A percentile compares a stretch with the other conserved stretches of the same genome.
Evolutionary conservation across 1,140 invertebrate genomes (phyloP).

Genomic region (Papilio polytes): DNA sequence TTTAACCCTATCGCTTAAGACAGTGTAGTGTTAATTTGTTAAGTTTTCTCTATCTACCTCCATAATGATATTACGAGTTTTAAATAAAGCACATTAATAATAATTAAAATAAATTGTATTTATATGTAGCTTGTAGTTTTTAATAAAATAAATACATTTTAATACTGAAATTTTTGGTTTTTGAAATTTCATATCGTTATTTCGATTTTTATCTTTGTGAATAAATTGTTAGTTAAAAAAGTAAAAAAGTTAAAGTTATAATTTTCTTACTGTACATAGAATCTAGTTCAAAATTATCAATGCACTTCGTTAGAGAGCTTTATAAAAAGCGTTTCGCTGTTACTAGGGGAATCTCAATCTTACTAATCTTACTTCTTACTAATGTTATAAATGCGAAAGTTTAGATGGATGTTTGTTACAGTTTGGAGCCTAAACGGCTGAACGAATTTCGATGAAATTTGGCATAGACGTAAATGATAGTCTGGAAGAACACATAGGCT

Average conservation of each 20-base stretch:
- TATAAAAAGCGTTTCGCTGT: neutral
- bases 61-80: conserved; percentile 1
- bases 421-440: too few relatives aligned
- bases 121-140: conserved; percentile 23
- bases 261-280: neutral
- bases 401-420: too few relatives aligned
- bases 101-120: conserved; percentile 19
- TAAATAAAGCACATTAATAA: neutral
- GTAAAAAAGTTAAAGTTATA: conserved; percentile 1
- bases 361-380: too few relatives aligned
- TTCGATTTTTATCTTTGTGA: neutral
- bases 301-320: neutral
- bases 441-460: too few relatives aligned
- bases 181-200: neutral
- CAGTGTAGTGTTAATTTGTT: conserved; percentile 33
- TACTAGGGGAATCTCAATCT: neutral
- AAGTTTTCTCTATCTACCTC: conserved; percentile 46
- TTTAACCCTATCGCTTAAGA: neutral
- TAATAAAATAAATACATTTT: conserved; percentile 18
- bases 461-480: too few relatives aligned
- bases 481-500: too few relatives aligned
- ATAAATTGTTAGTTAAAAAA: too few relatives aligned
- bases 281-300: too few relatives aligned
- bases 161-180: neutral
- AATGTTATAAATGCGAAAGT: too few relatives aligned